A percentile compares a stretch with the other conserved stretches of the same genome.
Conservation (phyloP, 2,113 vertebrate genomes). For the Scophthalmus maximus region DNA sequence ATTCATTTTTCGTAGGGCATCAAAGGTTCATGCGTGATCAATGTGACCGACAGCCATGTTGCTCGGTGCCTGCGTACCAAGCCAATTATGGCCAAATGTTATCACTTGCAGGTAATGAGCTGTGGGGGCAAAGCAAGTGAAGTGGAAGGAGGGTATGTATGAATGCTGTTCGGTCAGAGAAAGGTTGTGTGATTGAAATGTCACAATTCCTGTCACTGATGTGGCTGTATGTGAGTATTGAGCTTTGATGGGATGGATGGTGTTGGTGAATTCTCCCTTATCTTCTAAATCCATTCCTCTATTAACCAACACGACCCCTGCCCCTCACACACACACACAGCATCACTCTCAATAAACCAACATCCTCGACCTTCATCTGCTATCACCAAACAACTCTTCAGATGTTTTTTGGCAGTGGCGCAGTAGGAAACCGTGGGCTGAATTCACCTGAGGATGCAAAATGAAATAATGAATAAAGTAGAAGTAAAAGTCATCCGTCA, state of each 20-base stretch:
- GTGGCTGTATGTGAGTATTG: not conserved
- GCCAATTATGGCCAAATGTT: conserved; percentile 14
- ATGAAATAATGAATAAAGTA: conserved; percentile 8
- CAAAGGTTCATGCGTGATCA: conserved; percentile 11
- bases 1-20: conserved; percentile 21
- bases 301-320: not conserved
- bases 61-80: not conserved
- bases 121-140: conserved; percentile 1
- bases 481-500: conserved; percentile 19
- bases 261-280: not conserved
- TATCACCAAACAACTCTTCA: not conserved
- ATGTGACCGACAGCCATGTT: not conserved
- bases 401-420: not conserved
- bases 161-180: conserved; percentile 13
- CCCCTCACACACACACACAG: not conserved
- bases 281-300: not conserved
- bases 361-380: not conserved
- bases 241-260: not conserved
- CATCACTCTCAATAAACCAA: conserved; percentile 10
- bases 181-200: conserved; percentile 33
- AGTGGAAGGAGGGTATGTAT: conserved; percentile 8
- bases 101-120: not conserved
- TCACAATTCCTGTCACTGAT: not conserved
- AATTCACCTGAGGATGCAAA: conserved; percentile 4
- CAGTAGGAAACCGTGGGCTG: not conserved